Evolutionary conservation across 2,888 invertebrate species (phyloP).

Genomic region (Xestia c-nigrum): DNA sequence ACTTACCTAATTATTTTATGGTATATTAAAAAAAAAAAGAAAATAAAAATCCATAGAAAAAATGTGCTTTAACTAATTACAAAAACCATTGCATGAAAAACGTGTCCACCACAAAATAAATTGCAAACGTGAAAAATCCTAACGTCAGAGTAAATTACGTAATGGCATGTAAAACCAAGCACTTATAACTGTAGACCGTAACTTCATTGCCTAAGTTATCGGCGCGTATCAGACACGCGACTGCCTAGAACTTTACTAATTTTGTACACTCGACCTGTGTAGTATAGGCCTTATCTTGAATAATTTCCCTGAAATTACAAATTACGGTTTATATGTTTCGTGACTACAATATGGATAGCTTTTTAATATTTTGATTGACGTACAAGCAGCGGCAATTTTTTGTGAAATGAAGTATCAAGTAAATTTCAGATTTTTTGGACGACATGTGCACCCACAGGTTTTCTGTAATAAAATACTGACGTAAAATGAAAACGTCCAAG

Average conservation of each 20-base stretch:
- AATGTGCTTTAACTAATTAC: neutral
- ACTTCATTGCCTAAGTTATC: slow-evolving; percentile 50
- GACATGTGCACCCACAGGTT: neutral
- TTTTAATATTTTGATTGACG: slow-evolving; percentile 17
- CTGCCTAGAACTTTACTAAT: slow-evolving; percentile 25
- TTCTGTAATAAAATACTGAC: neutral
- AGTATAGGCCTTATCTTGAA: slow-evolving; percentile 46
- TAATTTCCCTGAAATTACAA: slow-evolving; percentile 28
- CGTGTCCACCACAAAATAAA: slow-evolving; percentile 25
- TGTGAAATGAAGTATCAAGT: neutral
- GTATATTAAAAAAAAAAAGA: neutral
- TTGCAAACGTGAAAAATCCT: slow-evolving; percentile 16
- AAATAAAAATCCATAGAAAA: neutral
- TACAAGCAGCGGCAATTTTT: neutral
- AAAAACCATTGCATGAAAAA: slow-evolving; percentile 13
- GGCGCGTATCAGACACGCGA: slow-evolving; percentile 52
- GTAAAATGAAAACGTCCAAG: neutral
- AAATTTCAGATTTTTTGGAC: neutral
- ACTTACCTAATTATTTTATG: neutral
- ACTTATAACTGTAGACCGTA: slow-evolving; percentile 33
- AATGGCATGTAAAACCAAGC: slow-evolving; percentile 39
- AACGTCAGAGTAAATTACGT: slow-evolving; percentile 41
- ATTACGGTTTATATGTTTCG: slow-evolving; percentile 19
- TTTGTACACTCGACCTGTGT: slow-evolving; percentile 17
- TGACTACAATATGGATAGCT: neutral